These are phyloP conservation scores for Oscheius sp. DNA, from an alignment of 2,888 invertebrate genomes.

Conservation along the genomic window DNA sequence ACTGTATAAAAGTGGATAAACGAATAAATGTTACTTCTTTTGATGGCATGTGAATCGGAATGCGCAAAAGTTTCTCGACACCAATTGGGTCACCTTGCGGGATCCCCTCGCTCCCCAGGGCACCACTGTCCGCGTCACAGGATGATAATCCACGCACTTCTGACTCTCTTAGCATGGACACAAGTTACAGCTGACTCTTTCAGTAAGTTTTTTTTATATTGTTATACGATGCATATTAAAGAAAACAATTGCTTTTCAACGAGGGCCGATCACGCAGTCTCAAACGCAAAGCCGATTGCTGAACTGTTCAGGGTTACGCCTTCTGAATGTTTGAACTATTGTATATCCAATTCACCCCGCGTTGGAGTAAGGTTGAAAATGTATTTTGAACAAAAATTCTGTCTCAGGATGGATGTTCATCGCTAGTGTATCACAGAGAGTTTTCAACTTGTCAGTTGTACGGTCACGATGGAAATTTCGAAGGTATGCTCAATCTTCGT, in stretches of 20 bases:
- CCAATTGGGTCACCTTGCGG: conserved; percentile 31
- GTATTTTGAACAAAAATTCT: background rate
- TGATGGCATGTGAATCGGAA: conserved; percentile 20
- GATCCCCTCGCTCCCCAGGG: conserved; percentile 8
- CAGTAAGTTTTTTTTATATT: conserved; percentile 14
- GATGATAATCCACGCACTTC: conserved; percentile 28
- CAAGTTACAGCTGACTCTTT: conserved; percentile 10
- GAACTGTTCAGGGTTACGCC: conserved; percentile 63
- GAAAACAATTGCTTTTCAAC: conserved; percentile 34
- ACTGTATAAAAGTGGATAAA: conserved; percentile 3
- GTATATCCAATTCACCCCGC: conserved; percentile 57
- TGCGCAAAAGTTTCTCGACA: conserved; percentile 22
- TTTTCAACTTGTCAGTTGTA: conserved; percentile 66
- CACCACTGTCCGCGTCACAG: conserved; percentile 30
- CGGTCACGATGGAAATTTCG: conserved; percentile 49
- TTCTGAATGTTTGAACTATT: conserved; percentile 66
- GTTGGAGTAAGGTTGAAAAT: conserved; percentile 47
- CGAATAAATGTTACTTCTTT: conserved; percentile 13
- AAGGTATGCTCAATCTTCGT: conserved; percentile 23
- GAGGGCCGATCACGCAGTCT: conserved; percentile 47
- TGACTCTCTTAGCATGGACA: conserved; percentile 3
- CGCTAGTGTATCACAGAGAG: conserved; percentile 67
- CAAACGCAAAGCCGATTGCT: conserved; percentile 61
- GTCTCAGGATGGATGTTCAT: conserved; percentile 61
- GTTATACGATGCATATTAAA: background rate